Evolutionary conservation across 2,888 invertebrate species (phyloP), one percentile per base, ranked within the genome.

Genomic region (Eurytoma adleriae): DNA sequence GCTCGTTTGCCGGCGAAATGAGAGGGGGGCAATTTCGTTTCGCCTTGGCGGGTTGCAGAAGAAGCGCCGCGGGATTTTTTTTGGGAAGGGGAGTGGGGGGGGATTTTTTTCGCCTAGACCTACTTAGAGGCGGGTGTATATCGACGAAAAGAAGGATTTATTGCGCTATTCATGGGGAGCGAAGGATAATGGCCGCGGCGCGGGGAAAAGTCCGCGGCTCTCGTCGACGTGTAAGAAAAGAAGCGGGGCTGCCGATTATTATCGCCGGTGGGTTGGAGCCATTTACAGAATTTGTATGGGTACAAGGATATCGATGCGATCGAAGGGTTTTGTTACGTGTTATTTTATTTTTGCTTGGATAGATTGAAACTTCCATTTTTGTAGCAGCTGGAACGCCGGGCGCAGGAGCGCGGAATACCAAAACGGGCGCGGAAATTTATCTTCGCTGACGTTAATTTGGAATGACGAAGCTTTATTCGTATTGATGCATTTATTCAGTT

Each of bases 131-230:
- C 30, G 16, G 40, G 67, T 16, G 12, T 52, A 56, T 66, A 78
- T 78, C 81, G 78, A 81, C 71, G 72, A 75, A 81, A 72, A 54
- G 61, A 81, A 40, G 61, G 75, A 81, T 81, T 81, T 81, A 81
- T 78, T 40, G 75, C 30, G 67, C 81, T 57, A 81, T 81, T 81
- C 66, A 81, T n/a, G 56, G 27, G 40, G 54, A n/a, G 72, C 48
- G 24, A 56, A 70, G 72, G 20, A 78, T 78, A 78, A 78, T 73
- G 68, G 78, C n/a, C 27, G 48, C 5, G 0, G 59, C 16, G 61
- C 4, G 10, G 69, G 20, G 20, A 74, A 74, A 74, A 79, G 64
- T 75, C 59, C 66, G 30, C 30, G 24, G 3, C 30, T 3, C 7
- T 12, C 16, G 67, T 50, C 68, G 20, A 50, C 30, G 57, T 48